A percentile compares a stretch with the other conserved stretches of the same genome.
Evolutionary conservation across 2,888 invertebrate species (phyloP).

Genomic region (Chaetogeoica ovagalla): DNA sequence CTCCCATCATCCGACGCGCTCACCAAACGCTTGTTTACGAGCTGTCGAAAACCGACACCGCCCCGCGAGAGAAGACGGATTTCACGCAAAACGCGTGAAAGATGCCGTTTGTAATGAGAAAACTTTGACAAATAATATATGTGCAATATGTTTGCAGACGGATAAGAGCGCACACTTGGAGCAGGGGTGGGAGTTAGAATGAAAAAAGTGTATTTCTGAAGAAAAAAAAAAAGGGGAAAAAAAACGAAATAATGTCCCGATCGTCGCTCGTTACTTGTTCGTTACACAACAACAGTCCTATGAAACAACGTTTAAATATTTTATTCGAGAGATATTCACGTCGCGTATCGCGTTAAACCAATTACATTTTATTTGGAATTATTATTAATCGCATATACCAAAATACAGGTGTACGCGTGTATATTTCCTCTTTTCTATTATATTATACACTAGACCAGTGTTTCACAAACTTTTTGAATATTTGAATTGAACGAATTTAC

Average conservation of each 20-base stretch:
- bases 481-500: too few species aligned
- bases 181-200: background rate
- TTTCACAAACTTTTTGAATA: too few species aligned
- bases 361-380: too few species aligned
- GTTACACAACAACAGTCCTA: background rate
- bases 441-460: too few species aligned
- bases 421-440: too few species aligned
- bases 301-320: background rate
- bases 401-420: too few species aligned
- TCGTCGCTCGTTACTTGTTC: background rate
- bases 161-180: conserved; percentile 29
- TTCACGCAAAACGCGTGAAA: conserved; percentile 20
- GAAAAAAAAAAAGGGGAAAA: too few species aligned
- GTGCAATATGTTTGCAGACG: conserved; percentile 27
- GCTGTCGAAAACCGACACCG: conserved; percentile 39
- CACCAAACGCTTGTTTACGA: conserved; percentile 33
- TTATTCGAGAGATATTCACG: conserved; percentile 1
- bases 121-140: conserved; percentile 50
- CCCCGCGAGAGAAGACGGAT: conserved; percentile 22
- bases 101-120: conserved; percentile 49
- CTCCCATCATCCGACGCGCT: background rate
- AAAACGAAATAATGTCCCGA: conserved; percentile 15
- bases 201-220: conserved; percentile 24
- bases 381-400: too few species aligned
- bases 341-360: too few species aligned